Evolutionary conservation across 2,113 vertebrate species (phyloP), one percentile per base, ranked within the genome.

Genomic region (Cephalopterus ornatus): DNA sequence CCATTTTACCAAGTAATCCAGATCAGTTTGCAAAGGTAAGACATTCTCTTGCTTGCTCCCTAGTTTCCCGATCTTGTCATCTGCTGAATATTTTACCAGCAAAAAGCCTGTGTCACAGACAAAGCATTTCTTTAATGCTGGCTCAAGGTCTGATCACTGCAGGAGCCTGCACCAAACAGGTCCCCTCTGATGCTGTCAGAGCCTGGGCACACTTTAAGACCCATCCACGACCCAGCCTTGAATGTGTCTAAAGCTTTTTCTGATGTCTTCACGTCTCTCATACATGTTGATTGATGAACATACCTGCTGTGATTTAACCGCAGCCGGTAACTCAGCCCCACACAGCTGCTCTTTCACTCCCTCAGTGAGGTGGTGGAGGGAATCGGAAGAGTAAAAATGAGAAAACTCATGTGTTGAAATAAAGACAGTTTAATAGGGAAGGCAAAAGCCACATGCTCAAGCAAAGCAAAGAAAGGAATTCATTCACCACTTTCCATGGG

Each of bases 341-440:
- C 3, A 3, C 14, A 66, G 46, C 53, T 2, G 3, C 89, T 65
- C 1, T 0, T 18, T 56, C 26, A 1, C 26, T 61, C 16, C 14
- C 15, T 4, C 9, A 1, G 19, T 42, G 12, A 46, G n/a, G 24
- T 7, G 3, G 12, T 15, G 28, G 5, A 81, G 16, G 18, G 28
- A 84, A 46, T 32, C 7, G 0, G 37, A 67, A 52, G 24, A 19
- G 15, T 11, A 5, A 55, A 68, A 88, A 24, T 20, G 15, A 67
- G 44, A 68, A 59, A 65, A 70, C 20, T 28, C 0, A 0, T 16
- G 8, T 22, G 11, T 46, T 73, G 33, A 56, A 71, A 11, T 55
- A 55, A 33, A 7, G 49, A 17, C 12, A 46, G 33, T 66, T 88
- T 52, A 66, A 41, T 1, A 73, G 19, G 30, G 12, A 61, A 75